A percentile compares a stretch with the other conserved stretches of the same genome.
Conservation (phyloP, 2,888 invertebrate genomes). For the Ischnus inquisitorius region DNA sequence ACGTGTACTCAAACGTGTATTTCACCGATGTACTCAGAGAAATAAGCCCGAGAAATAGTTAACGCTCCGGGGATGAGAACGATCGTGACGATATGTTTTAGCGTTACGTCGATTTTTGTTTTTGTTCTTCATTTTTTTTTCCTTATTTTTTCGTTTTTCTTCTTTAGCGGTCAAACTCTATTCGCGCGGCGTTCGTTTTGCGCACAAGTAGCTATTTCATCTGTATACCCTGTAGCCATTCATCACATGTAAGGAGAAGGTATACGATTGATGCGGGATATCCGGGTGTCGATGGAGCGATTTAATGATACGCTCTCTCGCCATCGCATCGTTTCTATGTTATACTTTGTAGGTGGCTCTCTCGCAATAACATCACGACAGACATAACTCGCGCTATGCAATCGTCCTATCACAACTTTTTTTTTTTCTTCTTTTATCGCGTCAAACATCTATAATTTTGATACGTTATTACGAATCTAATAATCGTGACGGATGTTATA, state of each 20-base stretch:
- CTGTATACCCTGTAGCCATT: slow-evolving; percentile 15
- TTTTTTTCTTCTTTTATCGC: background rate
- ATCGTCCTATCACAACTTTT: background rate
- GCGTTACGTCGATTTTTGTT: background rate
- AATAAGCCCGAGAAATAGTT: slow-evolving; percentile 21
- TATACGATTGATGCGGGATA: slow-evolving; percentile 40
- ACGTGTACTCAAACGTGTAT: slow-evolving; percentile 1
- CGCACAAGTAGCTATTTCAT: slow-evolving; percentile 14
- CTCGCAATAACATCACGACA: background rate
- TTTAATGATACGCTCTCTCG: slow-evolving; percentile 45
- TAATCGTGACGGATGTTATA: slow-evolving; percentile 11
- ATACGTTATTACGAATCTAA: slow-evolving; percentile 17
- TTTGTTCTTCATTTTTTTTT: slow-evolving; percentile 1
- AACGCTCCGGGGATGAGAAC: slow-evolving; percentile 25
- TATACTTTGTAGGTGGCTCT: slow-evolving; percentile 27
- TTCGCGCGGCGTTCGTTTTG: background rate
- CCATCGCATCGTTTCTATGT: slow-evolving; percentile 15
- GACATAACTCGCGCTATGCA: background rate
- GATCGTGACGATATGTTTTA: slow-evolving; percentile 20
- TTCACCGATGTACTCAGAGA: slow-evolving; percentile 10
- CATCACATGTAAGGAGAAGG: slow-evolving; percentile 12
- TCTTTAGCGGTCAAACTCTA: background rate
- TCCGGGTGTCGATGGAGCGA: slow-evolving; percentile 50
- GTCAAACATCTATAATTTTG: background rate
- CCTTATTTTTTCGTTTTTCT: background rate